Evolutionary conservation across 2,888 invertebrate genomes (phyloP).

Genomic region (Malthinus seriepunctatus): DNA sequence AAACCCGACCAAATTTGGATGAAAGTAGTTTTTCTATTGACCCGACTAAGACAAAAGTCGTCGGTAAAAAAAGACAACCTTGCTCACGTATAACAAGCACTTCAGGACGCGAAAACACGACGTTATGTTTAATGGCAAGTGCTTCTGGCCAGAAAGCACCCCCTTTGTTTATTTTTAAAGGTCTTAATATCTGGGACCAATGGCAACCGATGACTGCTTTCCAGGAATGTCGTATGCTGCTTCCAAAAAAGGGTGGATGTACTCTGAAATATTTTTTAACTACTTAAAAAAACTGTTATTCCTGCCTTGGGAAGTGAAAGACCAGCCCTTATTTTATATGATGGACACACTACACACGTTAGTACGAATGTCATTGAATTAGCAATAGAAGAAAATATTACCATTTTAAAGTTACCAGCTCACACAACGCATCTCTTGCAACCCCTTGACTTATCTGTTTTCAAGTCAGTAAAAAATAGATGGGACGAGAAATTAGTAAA

Average conservation of each 20-base stretch:
- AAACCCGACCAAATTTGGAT: background rate
- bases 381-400: constrained; percentile 12
- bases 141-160: background rate
- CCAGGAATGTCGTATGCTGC: background rate
- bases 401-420: constrained; percentile 33
- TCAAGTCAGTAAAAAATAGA: constrained; percentile 11
- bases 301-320: constrained; percentile 37
- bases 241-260: constrained; percentile 9
- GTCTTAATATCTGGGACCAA: background rate
- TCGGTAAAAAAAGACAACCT: background rate
- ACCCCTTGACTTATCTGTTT: no score
- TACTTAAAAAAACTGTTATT: constrained; percentile 35
- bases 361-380: constrained; percentile 28
- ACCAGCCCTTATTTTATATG: constrained; percentile 40
- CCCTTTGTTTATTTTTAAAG: background rate
- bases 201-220: background rate
- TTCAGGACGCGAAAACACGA: background rate
- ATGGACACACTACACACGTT: constrained; percentile 41
- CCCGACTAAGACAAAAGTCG: background rate
- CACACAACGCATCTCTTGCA: constrained; percentile 38
- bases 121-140: background rate
- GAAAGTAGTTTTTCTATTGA: background rate
- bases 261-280: background rate
- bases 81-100: background rate
- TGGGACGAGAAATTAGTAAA: constrained; percentile 8